Evolutionary conservation across 2,797 vertebrate genomes (phyloP).

Genomic region (Pantherophis vulpinus): DNA sequence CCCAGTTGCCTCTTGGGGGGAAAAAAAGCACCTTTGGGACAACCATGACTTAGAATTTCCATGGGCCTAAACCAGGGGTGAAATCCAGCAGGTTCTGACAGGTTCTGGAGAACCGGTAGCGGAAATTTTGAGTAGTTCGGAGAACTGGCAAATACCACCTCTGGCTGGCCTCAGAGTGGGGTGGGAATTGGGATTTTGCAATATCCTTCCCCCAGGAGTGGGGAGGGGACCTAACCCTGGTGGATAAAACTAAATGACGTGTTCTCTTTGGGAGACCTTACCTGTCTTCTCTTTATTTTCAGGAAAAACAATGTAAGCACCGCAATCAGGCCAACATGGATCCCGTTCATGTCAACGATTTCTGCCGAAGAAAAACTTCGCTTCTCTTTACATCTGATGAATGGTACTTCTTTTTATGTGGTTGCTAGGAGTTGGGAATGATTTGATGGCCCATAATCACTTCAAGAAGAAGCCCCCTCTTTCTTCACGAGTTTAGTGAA

Average conservation of each 20-base stretch:
- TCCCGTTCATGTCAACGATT: slow-evolving; percentile 44
- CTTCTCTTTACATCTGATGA: slow-evolving; percentile 65
- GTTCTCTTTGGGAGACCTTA: rapidly evolving
- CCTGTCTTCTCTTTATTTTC: rapidly evolving
- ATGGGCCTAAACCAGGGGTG: too few relatives aligned
- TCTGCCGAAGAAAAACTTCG: slow-evolving; percentile 24
- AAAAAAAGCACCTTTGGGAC: too few relatives aligned
- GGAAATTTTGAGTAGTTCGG: too few relatives aligned
- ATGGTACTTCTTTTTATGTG: slow-evolving; percentile 14
- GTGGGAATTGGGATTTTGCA: too few relatives aligned
- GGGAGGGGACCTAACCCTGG: neutral
- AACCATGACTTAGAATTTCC: too few relatives aligned
- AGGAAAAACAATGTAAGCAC: slow-evolving; percentile 57
- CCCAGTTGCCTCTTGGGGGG: too few relatives aligned
- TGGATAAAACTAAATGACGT: neutral
- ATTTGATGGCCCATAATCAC: neutral
- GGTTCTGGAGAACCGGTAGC: too few relatives aligned
- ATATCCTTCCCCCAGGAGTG: too few relatives aligned
- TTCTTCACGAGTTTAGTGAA: neutral
- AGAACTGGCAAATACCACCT: too few relatives aligned
- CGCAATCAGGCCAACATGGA: slow-evolving; percentile 57
- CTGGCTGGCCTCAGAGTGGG: too few relatives aligned
- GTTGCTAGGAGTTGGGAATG: neutral
- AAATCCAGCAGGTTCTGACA: too few relatives aligned
- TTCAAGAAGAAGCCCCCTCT: rapidly evolving